Evolutionary conservation across 2,113 vertebrate genomes (phyloP).

Genomic region (Saiga tatarica): DNA sequence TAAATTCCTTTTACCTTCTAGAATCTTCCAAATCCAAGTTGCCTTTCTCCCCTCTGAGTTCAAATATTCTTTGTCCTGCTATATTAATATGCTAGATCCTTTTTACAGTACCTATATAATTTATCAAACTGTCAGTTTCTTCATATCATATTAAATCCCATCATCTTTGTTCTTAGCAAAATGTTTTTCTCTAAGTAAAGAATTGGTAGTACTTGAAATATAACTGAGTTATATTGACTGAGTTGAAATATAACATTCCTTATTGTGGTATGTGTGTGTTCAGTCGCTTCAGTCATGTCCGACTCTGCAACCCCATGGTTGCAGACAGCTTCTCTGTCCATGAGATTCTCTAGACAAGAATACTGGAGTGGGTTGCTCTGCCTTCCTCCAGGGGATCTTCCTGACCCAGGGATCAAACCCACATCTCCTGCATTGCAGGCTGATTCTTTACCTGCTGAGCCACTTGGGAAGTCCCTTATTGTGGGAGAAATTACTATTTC

Average conservation of each 20-base stretch:
- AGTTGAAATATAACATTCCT: neutral
- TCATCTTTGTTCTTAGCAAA: neutral
- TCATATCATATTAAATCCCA: neutral
- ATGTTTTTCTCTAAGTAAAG: neutral
- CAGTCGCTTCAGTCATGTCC: neutral
- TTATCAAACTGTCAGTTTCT: neutral
- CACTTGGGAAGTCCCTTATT: neutral
- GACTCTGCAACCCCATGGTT: neutral
- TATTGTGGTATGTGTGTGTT: neutral
- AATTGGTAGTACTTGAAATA: neutral
- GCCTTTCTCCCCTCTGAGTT: neutral
- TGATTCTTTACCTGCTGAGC: neutral
- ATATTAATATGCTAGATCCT: neutral
- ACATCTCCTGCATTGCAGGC: neutral
- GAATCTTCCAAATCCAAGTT: neutral
- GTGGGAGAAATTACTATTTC: neutral
- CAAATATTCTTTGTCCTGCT: neutral
- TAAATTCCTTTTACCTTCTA: neutral
- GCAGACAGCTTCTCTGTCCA: neutral
- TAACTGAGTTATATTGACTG: neutral
- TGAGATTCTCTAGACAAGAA: neutral
- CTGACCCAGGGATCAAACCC: neutral
- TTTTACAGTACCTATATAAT: neutral
- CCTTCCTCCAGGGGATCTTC: neutral
- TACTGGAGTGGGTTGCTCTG: neutral